phyloP scores from a whole-genome alignment of 2,113 vertebrate genomes.

The Antidorcas marsupialis region DNA sequence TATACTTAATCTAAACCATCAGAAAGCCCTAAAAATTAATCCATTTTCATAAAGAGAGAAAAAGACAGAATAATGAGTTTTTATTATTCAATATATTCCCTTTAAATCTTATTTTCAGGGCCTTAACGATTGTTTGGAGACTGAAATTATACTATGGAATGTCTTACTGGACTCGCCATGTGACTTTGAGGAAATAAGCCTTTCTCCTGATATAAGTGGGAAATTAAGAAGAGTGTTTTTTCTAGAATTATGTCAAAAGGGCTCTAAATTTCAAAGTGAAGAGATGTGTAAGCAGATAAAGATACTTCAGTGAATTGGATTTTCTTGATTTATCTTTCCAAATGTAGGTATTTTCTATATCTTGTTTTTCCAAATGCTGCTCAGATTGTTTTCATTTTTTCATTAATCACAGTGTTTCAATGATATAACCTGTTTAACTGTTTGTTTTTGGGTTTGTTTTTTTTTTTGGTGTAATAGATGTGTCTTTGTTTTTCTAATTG shows the following conservation, averaged over 20 bases:
- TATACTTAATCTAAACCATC: constrained; percentile 34
- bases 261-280: constrained; percentile 36
- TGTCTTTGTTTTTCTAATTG: background rate
- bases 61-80: background rate
- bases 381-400: constrained; percentile 18
- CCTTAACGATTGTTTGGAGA: background rate
- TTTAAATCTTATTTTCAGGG: constrained; percentile 19
- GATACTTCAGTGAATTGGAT: background rate
- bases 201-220: background rate
- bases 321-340: constrained; percentile 20
- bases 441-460: background rate
- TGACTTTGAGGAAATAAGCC: background rate
- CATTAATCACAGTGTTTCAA: background rate
- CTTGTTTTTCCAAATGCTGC: background rate
- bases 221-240: background rate
- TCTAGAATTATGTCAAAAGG: background rate
- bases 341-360: background rate
- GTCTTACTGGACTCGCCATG: background rate
- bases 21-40: constrained; percentile 33
- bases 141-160: background rate
- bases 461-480: background rate
- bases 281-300: background rate
- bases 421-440: background rate
- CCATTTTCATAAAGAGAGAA: background rate
- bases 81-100: background rate